Conservation (phyloP, 2,113 vertebrate species). For the Prionailurus viverrinus region DNA sequence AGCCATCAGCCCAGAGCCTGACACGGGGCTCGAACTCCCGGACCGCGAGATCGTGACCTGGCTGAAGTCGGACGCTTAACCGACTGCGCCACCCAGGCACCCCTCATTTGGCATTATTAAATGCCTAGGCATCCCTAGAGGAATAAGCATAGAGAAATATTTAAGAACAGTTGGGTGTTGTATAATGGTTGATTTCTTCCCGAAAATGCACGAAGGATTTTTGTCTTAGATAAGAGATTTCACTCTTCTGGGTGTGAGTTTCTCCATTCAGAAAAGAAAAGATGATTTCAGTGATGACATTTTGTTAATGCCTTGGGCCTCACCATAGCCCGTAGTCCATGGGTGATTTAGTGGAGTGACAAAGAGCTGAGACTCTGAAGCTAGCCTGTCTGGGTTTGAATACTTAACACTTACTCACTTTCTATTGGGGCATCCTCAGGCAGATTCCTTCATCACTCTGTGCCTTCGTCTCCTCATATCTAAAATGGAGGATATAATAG, state of each 20-base stretch:
- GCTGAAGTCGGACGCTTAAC: no score
- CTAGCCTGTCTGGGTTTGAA: not conserved
- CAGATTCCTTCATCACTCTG: not conserved
- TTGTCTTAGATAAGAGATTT: not conserved
- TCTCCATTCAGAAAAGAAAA: not conserved
- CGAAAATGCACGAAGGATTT: not conserved
- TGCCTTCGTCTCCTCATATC: not conserved
- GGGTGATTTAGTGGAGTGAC: not conserved
- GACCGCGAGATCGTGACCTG: no score
- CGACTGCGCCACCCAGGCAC: no score
- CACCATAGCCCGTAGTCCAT: not conserved
- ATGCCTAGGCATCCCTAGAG: no score
- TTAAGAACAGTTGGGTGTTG: not conserved
- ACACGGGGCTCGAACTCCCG: no score
- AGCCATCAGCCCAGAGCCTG: no score
- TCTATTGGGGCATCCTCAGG: not conserved
- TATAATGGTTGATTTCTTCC: conserved; percentile 1
- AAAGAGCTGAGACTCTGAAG: not conserved
- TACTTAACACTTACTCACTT: not conserved
- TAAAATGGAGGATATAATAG: not conserved
- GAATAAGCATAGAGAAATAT: not conserved
- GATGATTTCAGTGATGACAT: not conserved
- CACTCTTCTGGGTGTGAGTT: not conserved
- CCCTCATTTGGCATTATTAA: no score
- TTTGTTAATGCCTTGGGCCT: not conserved